Base-by-base conservation (phyloP, 2,797 vertebrate genomes). In the Yasuhikotakia modesta region DNA sequence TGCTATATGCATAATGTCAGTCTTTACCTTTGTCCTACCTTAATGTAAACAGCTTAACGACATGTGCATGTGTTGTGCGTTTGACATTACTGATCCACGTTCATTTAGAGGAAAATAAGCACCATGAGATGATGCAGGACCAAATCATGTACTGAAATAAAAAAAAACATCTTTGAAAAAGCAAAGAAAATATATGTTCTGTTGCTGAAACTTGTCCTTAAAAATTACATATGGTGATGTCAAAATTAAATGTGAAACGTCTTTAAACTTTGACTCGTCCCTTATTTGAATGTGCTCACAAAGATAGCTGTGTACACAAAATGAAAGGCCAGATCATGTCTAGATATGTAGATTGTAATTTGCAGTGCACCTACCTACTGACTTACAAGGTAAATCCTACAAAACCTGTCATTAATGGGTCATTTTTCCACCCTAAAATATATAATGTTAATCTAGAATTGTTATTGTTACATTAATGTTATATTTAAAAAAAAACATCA, bases 211-310 rank as follows among this genome's bases (percentile, higher is more conserved):
- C 87, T 90, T 94, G 95, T 97, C 94, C 91, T 94, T 94, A 91
- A 92, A 91, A 92, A 94, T 96, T 94, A 91, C 95, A 93, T 95
- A 96, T 94, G 91, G 93, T 96, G 94, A 95, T 93, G 94, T 95
- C 95, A 93, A 94, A 95, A 96, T 96, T 94, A 96, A 96, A 94
- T 93, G 94, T 94, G 91, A 96, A 96, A 94, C 90, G 82, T 84
- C 81, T 83, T 85, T 81, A 83, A 83, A 77, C 48, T 39, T 76
- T 65, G 81, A 78, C 85, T 22, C 48, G 76, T 82, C 46, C 55
- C 68, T 2, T 79, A 50, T 1, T 84, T 27, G 8, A 43, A 43
- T 43, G 39, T 43, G 1, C 39, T 43, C 39, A 43, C 10, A 43
- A 43, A 43, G 8, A 43, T 11, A 43, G 39, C 39, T 43, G 39